Evolutionary conservation across 2,888 invertebrate genomes (phyloP).

Genomic region (Napeogenes inachia): DNA sequence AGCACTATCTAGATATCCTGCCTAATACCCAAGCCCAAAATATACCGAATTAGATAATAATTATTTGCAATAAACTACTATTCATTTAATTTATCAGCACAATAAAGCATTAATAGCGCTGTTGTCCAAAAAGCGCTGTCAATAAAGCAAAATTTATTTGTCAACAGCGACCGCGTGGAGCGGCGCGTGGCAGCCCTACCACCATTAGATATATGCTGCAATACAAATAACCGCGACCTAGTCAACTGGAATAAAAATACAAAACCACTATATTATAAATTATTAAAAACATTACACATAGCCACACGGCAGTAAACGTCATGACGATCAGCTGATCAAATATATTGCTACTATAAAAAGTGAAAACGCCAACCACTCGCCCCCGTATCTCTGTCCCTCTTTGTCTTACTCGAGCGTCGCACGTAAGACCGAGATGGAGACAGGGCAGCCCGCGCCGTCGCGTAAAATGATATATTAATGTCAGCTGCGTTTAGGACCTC

Average conservation of each 20-base stretch:
- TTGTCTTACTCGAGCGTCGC: constrained; percentile 29
- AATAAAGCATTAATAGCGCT: constrained; percentile 25
- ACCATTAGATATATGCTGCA: constrained; percentile 61
- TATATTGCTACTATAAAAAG: constrained; percentile 78
- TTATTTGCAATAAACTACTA: constrained; percentile 17
- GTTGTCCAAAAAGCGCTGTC: constrained; percentile 31
- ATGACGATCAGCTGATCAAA: constrained; percentile 77
- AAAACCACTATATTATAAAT: constrained; percentile 68
- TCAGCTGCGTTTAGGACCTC: constrained; percentile 78
- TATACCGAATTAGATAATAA: constrained; percentile 1
- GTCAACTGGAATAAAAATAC: constrained; percentile 61
- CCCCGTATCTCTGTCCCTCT: constrained; percentile 51
- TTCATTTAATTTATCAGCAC: constrained; percentile 30
- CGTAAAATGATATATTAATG: constrained; percentile 77
- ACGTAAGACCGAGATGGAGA: constrained; percentile 45
- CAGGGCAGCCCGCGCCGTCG: constrained; percentile 55
- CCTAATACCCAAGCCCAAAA: too few relatives aligned
- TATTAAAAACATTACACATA: constrained; percentile 73
- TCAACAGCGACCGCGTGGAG: constrained; percentile 32
- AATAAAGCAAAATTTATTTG: constrained; percentile 37
- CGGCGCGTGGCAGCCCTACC: constrained; percentile 29
- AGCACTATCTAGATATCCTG: too few relatives aligned
- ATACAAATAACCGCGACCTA: constrained; percentile 73
- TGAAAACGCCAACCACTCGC: constrained; percentile 73
- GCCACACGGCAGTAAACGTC: constrained; percentile 70